A percentile compares a stretch with the other conserved stretches of the same genome.
These are phyloP conservation scores for Glareola pratincola DNA, from an alignment of 2,113 vertebrate genomes.

Conservation along the genomic window DNA sequence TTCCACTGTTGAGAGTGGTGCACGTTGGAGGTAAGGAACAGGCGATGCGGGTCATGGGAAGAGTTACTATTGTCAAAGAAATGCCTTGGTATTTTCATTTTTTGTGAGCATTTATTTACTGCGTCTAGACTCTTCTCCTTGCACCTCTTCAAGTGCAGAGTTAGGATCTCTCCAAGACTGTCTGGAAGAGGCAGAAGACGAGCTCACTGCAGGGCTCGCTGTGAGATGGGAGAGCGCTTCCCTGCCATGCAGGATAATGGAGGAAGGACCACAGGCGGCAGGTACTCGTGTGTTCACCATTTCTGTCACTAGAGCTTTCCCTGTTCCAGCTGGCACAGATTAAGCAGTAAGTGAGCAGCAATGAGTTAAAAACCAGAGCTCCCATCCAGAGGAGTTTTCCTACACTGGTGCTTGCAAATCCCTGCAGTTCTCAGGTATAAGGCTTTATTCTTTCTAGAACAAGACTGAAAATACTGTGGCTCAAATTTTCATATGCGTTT, in stretches of 20 bases:
- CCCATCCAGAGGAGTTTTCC: background rate
- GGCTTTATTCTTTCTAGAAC: background rate
- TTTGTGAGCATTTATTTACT: background rate
- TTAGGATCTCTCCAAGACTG: background rate
- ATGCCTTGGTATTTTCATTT: background rate
- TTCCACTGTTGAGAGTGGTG: background rate
- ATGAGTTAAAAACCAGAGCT: background rate
- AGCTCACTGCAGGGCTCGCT: background rate
- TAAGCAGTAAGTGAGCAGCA: background rate
- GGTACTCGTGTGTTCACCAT: background rate
- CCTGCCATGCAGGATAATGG: background rate
- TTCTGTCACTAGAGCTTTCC: background rate
- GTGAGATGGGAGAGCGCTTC: fast-evolving
- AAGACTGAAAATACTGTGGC: background rate
- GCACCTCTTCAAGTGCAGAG: background rate
- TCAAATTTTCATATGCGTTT: background rate
- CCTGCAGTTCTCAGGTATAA: background rate
- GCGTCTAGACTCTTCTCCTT: background rate
- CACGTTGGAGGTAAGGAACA: background rate
- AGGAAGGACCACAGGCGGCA: background rate
- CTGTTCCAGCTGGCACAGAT: background rate
- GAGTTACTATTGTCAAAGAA: background rate
- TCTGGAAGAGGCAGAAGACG: background rate
- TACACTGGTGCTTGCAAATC: background rate
- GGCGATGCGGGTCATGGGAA: background rate